Evolutionary conservation across 2,797 vertebrate species (phyloP), one percentile per base, ranked within the genome.

Genomic region (Hoplostethus mediterraneus): DNA sequence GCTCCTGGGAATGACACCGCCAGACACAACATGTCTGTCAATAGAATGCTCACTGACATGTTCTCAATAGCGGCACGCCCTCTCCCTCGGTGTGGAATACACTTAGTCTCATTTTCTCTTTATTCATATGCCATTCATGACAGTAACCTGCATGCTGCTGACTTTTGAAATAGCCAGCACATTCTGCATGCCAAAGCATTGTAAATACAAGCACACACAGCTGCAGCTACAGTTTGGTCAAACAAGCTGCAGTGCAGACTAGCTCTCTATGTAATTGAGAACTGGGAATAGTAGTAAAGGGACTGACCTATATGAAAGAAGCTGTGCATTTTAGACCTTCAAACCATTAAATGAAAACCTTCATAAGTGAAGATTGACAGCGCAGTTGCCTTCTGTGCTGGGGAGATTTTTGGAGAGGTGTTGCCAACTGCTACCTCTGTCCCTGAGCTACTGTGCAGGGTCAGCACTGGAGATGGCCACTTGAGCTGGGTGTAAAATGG

Each of bases 301-400:
- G 62, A 77, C 73, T 82, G 70, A 77, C 72, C 72, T 72, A 73
- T 81, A 77, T 83, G 67, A 85, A 82, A 69, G 61, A 38, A 81
- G 49, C 47, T 56, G 54, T 68, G 74, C 54, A 79, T 80, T 83
- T 80, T 47, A 77, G 79, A 82, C 67, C 78, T 79, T 75, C 71
- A 63, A 77, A 53, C 47, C 53, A 55, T 51, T 64, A 78, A 80
- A 88, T 87, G 68, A 77, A 89, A 84, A 71, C 73, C 63, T 83
- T 90, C 79, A 89, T 87, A 87, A 83, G 71, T 59, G 45, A 65
- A 83, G 88, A 89, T 51, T 89, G 90, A 92, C 89, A 86, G 77
- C 67, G 73, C 51, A 64, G 67, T 76, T 75, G 47, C 77, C 53
- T 16, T 81, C 55, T 78, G 80, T 74, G 87, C 64, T 81, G 7